Base-by-base conservation (phyloP, 2,888 invertebrate genomes). In the Sesia bembeciformis region DNA sequence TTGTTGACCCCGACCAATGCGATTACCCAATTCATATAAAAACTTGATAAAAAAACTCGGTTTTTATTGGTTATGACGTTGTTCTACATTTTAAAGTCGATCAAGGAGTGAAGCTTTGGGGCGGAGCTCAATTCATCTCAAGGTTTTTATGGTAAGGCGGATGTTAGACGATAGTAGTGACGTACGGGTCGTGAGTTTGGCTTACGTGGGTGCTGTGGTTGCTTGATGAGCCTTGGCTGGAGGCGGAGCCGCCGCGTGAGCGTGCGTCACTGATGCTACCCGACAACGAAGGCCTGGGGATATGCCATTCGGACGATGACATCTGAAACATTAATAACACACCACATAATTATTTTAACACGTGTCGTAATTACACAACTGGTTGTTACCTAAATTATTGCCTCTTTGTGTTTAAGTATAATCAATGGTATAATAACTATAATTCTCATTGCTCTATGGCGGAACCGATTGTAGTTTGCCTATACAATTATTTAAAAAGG, bases 151-250 rank as follows among this genome's bases (percentile, higher is more conserved):
- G 38, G 4, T 38, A 38, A 50, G 38, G 38, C 50, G 50, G 50
- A 50, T 50, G 46, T 46, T 46, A 50, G 38, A 50, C 38, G 38
- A 50, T 52, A 39, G 52, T 39, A 46, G 40, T 53, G 53, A 42
- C 52, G 52, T 50, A 39, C 39, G 50, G 39, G 38, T 50, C 50
- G 5, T 50, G 50, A 39, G 3, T 50, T 7, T 50, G 7, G 38
- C 91, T 91, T 90, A 95, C 95, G 89, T 95, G 94, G 72, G 95
- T 94, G 82, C 95, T 94, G 74, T 93, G 93, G 80, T 93, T 93
- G 77, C 93, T 92, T 57, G 91, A 92, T 57, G 90, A 89, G 57
- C 90, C 90, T 74, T 90, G 88, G 66, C 90, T 92, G 61, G 93
- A 93, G 56, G 93, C 93, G 60, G 95, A 95, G 67, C 94, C 87